phyloP scores from a whole-genome alignment of 1,140 invertebrate genomes.

The Melipona quadrifasciata region DNA sequence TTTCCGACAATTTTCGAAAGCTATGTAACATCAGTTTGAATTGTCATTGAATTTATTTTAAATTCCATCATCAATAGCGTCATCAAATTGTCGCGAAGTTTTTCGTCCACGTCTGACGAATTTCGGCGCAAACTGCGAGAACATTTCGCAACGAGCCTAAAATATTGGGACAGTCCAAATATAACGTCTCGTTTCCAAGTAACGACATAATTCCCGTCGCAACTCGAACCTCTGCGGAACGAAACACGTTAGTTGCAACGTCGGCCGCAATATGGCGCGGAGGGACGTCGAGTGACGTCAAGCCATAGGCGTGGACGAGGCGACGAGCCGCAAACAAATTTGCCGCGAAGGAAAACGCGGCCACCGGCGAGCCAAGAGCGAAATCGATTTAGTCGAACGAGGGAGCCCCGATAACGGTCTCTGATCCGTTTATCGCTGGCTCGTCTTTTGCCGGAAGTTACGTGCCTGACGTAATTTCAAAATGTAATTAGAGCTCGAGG shows the following conservation, averaged over 20 bases:
- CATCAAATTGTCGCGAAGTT: too few species aligned
- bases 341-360: background rate
- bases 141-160: too few species aligned
- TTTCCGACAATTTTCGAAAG: too few species aligned
- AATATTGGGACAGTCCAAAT: too few species aligned
- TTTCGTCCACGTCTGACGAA: too few species aligned
- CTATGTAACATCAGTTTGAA: too few species aligned
- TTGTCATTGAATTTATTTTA: too few species aligned
- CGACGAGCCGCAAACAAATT: background rate
- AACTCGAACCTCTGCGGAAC: background rate
- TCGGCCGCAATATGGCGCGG: background rate
- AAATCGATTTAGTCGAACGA: constrained; percentile 19
- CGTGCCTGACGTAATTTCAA: constrained; percentile 37
- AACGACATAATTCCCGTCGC: background rate
- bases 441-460: constrained; percentile 44
- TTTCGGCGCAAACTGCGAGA: too few species aligned
- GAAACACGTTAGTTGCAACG: background rate
- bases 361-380: background rate
- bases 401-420: constrained; percentile 27
- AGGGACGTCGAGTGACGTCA: background rate
- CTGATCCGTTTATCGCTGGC: constrained; percentile 41
- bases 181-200: too few species aligned
- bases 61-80: too few species aligned
- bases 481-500: constrained; percentile 30
- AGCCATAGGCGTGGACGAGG: background rate